Percentiles rank a stretch among this genome's conserved stretches.
phyloP scores from a whole-genome alignment of 2,888 invertebrate species.

The Cheilosia vulpina region DNA sequence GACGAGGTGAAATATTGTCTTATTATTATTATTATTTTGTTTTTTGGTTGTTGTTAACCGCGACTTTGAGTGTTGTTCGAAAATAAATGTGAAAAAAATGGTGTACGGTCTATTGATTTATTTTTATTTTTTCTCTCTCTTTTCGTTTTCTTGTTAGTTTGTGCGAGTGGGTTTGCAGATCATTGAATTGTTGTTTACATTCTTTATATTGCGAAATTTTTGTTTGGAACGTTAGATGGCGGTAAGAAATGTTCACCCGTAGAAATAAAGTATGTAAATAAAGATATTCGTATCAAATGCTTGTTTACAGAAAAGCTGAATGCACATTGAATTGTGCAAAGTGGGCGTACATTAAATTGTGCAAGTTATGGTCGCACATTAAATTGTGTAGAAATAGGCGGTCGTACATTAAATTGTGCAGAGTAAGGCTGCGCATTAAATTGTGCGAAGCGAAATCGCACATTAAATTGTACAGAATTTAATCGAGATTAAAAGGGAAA shows the following conservation, averaged over 20 bases:
- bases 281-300: too few relatives aligned
- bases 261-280: background rate
- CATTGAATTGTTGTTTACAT: background rate
- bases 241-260: too few relatives aligned
- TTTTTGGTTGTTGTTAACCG: background rate
- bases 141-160: background rate
- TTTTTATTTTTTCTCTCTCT: background rate
- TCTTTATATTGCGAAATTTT: background rate
- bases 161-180: background rate
- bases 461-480: slow-evolving; percentile 1
- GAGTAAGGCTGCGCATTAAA: background rate
- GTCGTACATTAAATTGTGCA: background rate
- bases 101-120: background rate
- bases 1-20: background rate
- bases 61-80: background rate
- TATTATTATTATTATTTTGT: too few relatives aligned
- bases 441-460: background rate
- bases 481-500: background rate
- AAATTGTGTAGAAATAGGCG: slow-evolving; percentile 3
- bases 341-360: slow-evolving; percentile 2
- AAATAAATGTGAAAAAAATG: background rate
- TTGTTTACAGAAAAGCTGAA: background rate
- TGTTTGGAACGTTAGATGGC: background rate
- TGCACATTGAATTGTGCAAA: slow-evolving; percentile 4
- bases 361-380: slow-evolving; percentile 1